phyloP scores from a whole-genome alignment of 1,140 invertebrate genomes.

The Aphelinus atriplicis region DNA sequence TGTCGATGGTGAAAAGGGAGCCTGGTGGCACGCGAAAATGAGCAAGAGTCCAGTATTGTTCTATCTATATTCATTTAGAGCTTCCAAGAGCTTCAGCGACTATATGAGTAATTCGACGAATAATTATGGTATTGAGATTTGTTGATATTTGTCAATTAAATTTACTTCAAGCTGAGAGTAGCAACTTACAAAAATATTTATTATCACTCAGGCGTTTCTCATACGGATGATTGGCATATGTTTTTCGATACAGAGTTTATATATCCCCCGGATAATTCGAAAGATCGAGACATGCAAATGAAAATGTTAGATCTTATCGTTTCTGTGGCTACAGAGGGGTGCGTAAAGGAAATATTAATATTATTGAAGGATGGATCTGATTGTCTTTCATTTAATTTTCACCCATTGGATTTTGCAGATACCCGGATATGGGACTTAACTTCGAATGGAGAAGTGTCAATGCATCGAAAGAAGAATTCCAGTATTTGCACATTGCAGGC shows the following conservation, averaged over 20 bases:
- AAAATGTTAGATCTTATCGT: neutral
- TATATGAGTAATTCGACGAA: neutral
- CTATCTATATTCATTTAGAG: neutral
- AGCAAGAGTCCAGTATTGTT: neutral
- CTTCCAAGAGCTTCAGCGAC: neutral
- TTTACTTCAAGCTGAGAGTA: no score
- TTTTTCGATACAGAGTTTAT: neutral
- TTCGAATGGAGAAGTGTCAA: slow-evolving; percentile 9
- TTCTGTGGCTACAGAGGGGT: neutral
- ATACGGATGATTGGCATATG: neutral
- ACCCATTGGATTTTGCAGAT: no score
- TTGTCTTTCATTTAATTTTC: neutral
- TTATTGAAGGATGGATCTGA: neutral
- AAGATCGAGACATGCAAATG: neutral
- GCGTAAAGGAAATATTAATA: neutral
- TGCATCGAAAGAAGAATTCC: neutral
- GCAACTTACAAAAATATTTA: no score
- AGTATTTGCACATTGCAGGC: neutral
- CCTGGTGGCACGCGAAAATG: neutral
- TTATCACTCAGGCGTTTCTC: neutral
- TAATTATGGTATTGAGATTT: slow-evolving; percentile 61
- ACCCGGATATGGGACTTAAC: slow-evolving; percentile 37
- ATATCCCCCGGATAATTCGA: neutral
- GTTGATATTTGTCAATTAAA: no score
- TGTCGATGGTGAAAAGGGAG: neutral